phyloP scores from a whole-genome alignment of 2,113 vertebrate genomes.

The Polypterus senegalus region DNA sequence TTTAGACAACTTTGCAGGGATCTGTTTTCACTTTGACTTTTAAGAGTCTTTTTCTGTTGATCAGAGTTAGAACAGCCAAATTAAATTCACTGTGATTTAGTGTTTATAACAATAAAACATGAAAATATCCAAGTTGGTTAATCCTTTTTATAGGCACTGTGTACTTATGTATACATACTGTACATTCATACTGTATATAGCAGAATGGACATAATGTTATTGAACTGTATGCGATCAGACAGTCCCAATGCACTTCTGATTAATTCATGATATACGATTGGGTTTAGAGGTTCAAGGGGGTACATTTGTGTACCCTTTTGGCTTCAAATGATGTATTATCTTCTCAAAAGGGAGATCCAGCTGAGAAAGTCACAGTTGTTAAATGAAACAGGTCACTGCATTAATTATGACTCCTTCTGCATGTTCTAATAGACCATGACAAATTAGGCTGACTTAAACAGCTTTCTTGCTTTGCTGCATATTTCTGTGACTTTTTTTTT shows the following conservation, averaged over 20 bases:
- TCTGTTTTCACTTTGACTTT: no score
- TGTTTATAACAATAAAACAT: no score
- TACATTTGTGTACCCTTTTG: constrained; percentile 2
- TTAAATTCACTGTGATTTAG: no score
- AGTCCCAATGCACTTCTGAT: constrained; percentile 1
- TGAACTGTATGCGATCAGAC: no score
- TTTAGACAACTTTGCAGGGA: no score
- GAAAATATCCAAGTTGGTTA: no score
- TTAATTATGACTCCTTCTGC: constrained; percentile 34
- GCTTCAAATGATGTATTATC: constrained; percentile 3
- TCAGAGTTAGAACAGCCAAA: no score
- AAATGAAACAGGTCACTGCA: constrained; percentile 38
- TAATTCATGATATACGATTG: constrained; percentile 4
- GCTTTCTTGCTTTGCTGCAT: constrained; percentile 33
- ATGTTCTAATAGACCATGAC: constrained; percentile 38
- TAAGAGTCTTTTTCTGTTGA: no score
- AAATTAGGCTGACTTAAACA: constrained; percentile 39
- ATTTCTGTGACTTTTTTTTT: constrained; percentile 28
- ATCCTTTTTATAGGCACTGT: no score
- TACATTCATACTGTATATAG: no score
- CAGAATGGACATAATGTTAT: no score
- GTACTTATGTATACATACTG: no score
- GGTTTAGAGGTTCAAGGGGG: neutral
- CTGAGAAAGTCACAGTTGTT: constrained; percentile 31
- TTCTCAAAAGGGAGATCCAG: constrained; percentile 17